Conservation (phyloP, 2,797 vertebrate genomes). For the Sebastes taczanowskii region DNA sequence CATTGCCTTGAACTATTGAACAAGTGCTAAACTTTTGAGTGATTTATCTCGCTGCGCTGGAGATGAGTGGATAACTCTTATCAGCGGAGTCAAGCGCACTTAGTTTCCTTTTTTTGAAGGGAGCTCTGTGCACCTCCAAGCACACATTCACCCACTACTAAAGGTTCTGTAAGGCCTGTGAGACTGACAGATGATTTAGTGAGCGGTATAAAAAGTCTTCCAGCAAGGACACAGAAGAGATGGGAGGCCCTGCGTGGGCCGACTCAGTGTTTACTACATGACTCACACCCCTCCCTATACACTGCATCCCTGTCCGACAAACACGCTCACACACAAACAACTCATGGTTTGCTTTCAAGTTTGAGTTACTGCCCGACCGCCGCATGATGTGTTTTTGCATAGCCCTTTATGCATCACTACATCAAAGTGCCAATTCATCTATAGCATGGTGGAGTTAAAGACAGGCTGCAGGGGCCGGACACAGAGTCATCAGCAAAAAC, state of each 20-base stretch:
- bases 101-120: not conserved
- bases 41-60: not conserved
- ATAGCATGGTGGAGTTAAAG: slow-evolving; percentile 28
- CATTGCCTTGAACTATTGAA: not conserved
- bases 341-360: slow-evolving; percentile 50
- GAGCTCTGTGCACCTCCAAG: not conserved
- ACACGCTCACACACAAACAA: slow-evolving; percentile 39
- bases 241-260: slow-evolving; percentile 8
- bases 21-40: not conserved
- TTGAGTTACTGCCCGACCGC: slow-evolving; percentile 40
- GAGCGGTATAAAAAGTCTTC: slow-evolving; percentile 18
- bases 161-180: not conserved
- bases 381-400: slow-evolving; percentile 21
- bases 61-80: slow-evolving; percentile 17
- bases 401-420: slow-evolving; percentile 50
- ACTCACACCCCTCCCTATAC: slow-evolving; percentile 33
- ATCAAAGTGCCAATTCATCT: slow-evolving; percentile 49
- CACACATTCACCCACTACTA: not conserved
- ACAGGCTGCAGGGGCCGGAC: slow-evolving; percentile 32
- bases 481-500: slow-evolving; percentile 36
- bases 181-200: slow-evolving; percentile 14
- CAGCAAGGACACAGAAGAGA: slow-evolving; percentile 14
- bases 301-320: slow-evolving; percentile 14
- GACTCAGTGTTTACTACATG: slow-evolving; percentile 47
- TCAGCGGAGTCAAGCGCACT: slow-evolving; percentile 4